Base-by-base conservation (phyloP, 2,113 vertebrate species). In the Myotis yumanensis region DNA sequence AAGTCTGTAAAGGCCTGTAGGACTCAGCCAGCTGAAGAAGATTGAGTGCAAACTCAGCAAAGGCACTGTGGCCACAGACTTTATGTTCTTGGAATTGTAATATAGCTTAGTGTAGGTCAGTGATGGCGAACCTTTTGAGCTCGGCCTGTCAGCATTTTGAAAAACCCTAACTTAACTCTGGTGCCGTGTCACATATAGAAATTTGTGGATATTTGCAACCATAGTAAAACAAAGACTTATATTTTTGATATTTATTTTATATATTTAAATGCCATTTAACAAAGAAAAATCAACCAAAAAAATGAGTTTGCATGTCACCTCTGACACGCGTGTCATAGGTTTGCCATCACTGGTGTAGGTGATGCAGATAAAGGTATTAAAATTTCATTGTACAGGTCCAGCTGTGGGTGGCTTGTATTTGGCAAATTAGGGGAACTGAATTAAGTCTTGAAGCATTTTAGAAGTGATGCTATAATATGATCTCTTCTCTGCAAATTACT, bases 381-480 rank as follows among this genome's bases (percentile, higher is more conserved):
- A 84, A 84, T 10, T n/a, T 93, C 59, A 69, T 23, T 51, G 66
- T 22, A 64, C 68, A n/a, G 7, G 73, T 93, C 64, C 35, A 5
- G 83, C 35, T 8, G 2, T 18, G 57, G 69, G 59, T 32, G 32
- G 46, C 72, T 89, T 87, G 14, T 28, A 88, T 57, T 89, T 82
- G 68, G 48, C 64, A 96, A 96, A 66, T 52, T 59, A 80, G 16
- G 32, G 43, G 87, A 91, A 95, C 4, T 82, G 73, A 86, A 85
- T 94, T 92, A 62, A 79, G 76, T 76, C 51, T 62, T 83, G 35
- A 90, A 89, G 18, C 69, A 95, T 80, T 86, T 91, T 30, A 94
- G 46, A 96, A 30, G 52, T 80, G 59, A 95, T 51, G 32, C 43
- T 86, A n/a, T 86, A 91, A 72, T 85, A 86, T 94, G 92, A 88